Base-by-base conservation (phyloP, 2,888 invertebrate genomes). In the Sminthurides aquaticus region DNA sequence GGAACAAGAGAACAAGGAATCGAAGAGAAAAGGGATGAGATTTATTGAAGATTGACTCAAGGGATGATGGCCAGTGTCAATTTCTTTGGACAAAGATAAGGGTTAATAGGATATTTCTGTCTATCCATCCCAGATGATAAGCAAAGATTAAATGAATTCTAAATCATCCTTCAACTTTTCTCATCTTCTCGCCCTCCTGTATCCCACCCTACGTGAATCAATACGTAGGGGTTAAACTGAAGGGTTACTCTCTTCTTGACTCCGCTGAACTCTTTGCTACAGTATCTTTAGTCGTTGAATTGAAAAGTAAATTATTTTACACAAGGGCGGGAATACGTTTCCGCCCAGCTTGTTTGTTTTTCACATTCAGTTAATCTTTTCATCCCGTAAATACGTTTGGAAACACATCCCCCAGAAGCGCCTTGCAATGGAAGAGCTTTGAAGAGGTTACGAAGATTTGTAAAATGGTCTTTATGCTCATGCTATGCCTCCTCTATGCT, bases 61-160 rank as follows among this genome's bases (percentile, higher is more conserved):
- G 52, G 52, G 22, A 52, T 15, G 52, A 52, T 52, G 52, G 52
- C 52, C 20, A 52, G 22, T 52, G 52, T 52, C 52, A 52, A 52
- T 52, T 52, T 52, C 20, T 15, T 20, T 22, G 20, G 52, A 52
- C 52, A 22, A 22, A 20, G 52, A 52, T 52, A 52, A 52, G 52
- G 52, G 52, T 52, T 52, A 52, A 52, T 52, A 52, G 52, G 52
- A 52, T 52, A 52, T 52, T 52, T 52, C 20, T 52, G 52, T 52
- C 52, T 15, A 52, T 18, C 15, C 8, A 18, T 15, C 5, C 52
- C 18, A 52, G 52, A 52, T 52, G 52, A 52, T 52, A 52, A 52
- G 52, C 22, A 22, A 52, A 52, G 52, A 52, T 52, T 52, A 52
- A 52, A 52, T 52, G 52, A 52, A 22, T 52, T 52, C 22, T 52